A percentile compares a stretch with the other conserved stretches of the same genome.
Evolutionary conservation across 2,113 vertebrate genomes (phyloP).

Genomic region (Speoplatyrhinus poulsoni): DNA sequence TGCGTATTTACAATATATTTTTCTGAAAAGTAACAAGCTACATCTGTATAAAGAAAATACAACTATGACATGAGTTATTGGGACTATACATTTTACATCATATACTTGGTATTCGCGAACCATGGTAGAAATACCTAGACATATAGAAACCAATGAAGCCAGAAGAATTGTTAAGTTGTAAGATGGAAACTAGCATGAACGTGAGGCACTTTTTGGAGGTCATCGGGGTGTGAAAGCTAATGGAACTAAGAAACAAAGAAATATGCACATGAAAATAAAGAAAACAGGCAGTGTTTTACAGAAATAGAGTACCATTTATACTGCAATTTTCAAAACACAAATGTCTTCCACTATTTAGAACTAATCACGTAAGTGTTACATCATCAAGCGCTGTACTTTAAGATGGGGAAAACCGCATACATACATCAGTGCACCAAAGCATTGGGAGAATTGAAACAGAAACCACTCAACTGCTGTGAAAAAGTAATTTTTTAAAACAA

Average conservation of each 20-base stretch:
- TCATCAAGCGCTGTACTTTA: slow-evolving; percentile 77
- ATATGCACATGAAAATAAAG: slow-evolving; percentile 53
- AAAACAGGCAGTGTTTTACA: slow-evolving; percentile 81
- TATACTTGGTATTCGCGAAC: slow-evolving; percentile 82
- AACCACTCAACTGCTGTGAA: slow-evolving; percentile 81
- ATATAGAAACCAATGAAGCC: slow-evolving; percentile 77
- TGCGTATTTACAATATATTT: slow-evolving; percentile 96
- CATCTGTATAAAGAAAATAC: slow-evolving; percentile 87
- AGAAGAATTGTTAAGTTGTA: slow-evolving; percentile 82
- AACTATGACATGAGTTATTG: slow-evolving; percentile 86
- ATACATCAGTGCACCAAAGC: slow-evolving; percentile 81
- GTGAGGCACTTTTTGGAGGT: slow-evolving; percentile 95
- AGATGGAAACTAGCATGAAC: slow-evolving; percentile 87
- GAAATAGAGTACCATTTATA: slow-evolving; percentile 81
- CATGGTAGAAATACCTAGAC: slow-evolving; percentile 76
- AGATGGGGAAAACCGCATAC: slow-evolving; percentile 63
- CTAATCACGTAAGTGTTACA: slow-evolving; percentile 79
- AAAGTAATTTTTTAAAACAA: slow-evolving; percentile 68
- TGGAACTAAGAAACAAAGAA: slow-evolving; percentile 75
- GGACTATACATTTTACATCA: slow-evolving; percentile 88
- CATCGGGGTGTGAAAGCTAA: slow-evolving; percentile 81
- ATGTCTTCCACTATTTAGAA: slow-evolving; percentile 79
- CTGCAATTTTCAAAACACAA: slow-evolving; percentile 82
- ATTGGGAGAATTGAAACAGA: slow-evolving; percentile 69
- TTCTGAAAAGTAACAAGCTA: slow-evolving; percentile 88